These are phyloP conservation scores for Cephus sareptanus DNA, from an alignment of 2,888 invertebrate genomes.

Conservation along the genomic window DNA sequence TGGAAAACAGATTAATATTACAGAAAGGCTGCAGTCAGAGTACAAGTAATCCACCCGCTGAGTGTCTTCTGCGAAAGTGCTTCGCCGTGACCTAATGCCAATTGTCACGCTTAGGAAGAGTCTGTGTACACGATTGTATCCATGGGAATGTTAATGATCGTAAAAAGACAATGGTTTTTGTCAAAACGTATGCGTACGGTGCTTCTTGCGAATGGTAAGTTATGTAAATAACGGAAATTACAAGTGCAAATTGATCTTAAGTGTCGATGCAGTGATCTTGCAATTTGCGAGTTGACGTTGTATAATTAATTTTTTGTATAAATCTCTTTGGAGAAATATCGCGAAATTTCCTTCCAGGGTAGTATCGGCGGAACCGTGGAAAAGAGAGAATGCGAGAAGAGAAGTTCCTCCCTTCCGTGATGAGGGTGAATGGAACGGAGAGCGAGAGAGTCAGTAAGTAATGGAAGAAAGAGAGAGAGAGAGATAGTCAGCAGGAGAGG, in stretches of 20 bases:
- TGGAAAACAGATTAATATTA: background rate
- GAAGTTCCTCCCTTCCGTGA: background rate
- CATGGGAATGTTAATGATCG: background rate
- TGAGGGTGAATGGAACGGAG: constrained; percentile 18
- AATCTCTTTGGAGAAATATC: constrained; percentile 51
- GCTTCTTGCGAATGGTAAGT: background rate
- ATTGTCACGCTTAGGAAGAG: background rate
- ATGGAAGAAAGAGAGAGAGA: constrained; percentile 15
- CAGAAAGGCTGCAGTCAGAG: background rate
- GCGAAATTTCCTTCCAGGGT: constrained; percentile 45
- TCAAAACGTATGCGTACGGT: background rate
- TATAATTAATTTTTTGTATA: constrained; percentile 31
- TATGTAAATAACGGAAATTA: background rate
- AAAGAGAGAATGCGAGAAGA: background rate
- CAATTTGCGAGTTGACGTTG: background rate
- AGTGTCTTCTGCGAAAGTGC: background rate
- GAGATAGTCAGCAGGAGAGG: background rate
- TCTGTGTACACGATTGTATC: background rate
- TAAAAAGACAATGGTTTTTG: background rate
- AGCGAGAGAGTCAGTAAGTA: background rate
- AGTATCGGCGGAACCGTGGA: constrained; percentile 31
- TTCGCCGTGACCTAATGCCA: background rate
- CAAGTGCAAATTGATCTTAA: background rate
- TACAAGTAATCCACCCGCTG: background rate
- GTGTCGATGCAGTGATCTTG: background rate